Percentiles rank a stretch among this genome's conserved stretches.
Evolutionary conservation across 1,140 invertebrate species (phyloP).

Genomic region (Geopemphigus sp.): DNA sequence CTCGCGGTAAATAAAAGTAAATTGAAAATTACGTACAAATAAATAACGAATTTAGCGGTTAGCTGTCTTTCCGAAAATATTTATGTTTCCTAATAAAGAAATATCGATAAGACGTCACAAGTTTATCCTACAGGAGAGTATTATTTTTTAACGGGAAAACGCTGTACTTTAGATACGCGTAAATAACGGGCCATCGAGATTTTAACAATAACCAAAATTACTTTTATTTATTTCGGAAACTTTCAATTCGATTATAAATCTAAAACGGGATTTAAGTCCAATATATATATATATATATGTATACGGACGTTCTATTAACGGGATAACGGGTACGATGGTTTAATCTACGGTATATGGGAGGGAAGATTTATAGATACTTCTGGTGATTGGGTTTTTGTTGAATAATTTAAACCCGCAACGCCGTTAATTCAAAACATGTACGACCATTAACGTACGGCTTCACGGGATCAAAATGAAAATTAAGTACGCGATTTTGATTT

Average conservation of each 20-base stretch:
- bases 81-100: too few relatives aligned
- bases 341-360: neutral
- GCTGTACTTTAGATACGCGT: too few relatives aligned
- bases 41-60: too few relatives aligned
- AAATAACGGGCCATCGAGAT: too few relatives aligned
- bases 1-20: too few relatives aligned
- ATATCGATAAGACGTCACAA: too few relatives aligned
- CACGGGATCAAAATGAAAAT: neutral
- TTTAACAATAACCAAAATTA: neutral
- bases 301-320: neutral
- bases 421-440: neutral
- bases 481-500: neutral
- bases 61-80: too few relatives aligned
- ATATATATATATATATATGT: neutral
- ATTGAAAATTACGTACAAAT: too few relatives aligned
- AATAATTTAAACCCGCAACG: neutral
- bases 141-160: too few relatives aligned
- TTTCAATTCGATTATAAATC: slow-evolving; percentile 15
- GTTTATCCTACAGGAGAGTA: too few relatives aligned
- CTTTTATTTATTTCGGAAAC: neutral
- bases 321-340: neutral
- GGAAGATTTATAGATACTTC: slow-evolving; percentile 15
- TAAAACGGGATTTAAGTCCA: neutral
- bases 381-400: neutral
- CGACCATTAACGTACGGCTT: neutral